Evolutionary conservation across 2,113 vertebrate species (phyloP), one percentile per base, ranked within the genome.

Genomic region (Lynx canadensis): DNA sequence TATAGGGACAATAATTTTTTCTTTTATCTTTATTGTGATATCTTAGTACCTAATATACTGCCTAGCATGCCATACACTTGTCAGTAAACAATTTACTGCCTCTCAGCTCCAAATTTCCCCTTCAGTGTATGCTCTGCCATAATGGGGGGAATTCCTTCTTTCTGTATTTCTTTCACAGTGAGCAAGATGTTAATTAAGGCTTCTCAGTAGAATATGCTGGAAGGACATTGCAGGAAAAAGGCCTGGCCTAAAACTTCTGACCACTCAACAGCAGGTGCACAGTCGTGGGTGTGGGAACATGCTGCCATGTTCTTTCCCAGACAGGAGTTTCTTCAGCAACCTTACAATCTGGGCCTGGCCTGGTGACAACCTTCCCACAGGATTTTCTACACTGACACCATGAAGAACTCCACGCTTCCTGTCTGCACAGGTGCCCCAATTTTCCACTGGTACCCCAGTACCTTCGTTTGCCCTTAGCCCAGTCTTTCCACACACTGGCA

Each of bases 351-450:
- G 31, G 3, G 3, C 2, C 12, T 94, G 27, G 10, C 18, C 45
- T 25, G 13, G 23, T 8, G 8, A 12, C 23, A 68, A 66, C 18
- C 45, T 87, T 45, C 6, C 27, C 1, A 1, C 3, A 50, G 15
- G 6, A 2, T 6, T 83, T 1, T 78, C 10, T 38, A 31, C 5
- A 55, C 0, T 4, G 4, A 68, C 1, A n/a, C 7, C 21, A 29
- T 13, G 4, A 36, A 41, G 8, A 45, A n/a, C 23, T 50, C 7
- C 41, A 45, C 7, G 0, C 23, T 48, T 66, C 29, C 41, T 63
- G 8, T 19, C 3, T 0, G 7, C 36, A 29, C 4, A 11, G 1
- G 45, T 57, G 18, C 9, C 3, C 36, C 25, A 15, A 60, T n/a
- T 60, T 7, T 6, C 27, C 33, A 31, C 63, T 23, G 10, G 12